Percentiles rank a stretch among this genome's conserved stretches.
These are phyloP conservation scores for Megaleporinus macrocephalus DNA, from an alignment of 2,113 vertebrate species.

Conservation along the genomic window DNA sequence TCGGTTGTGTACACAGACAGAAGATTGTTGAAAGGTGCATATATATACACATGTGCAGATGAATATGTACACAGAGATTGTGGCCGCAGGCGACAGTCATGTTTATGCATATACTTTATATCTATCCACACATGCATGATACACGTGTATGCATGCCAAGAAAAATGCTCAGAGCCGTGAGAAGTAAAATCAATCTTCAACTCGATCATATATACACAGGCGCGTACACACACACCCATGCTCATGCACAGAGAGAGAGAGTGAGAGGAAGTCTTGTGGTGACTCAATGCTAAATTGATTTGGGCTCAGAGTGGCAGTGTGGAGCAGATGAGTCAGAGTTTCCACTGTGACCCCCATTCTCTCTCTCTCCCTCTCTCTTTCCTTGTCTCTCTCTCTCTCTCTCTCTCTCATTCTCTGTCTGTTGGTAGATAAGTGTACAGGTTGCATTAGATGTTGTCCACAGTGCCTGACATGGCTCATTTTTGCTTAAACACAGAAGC, in stretches of 20 bases:
- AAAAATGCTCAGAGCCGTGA: constrained; percentile 11
- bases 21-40: neutral
- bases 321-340: constrained; percentile 75
- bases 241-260: constrained; percentile 60
- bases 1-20: neutral
- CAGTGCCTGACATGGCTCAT: constrained; percentile 5
- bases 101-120: neutral
- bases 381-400: constrained; percentile 26
- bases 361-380: constrained; percentile 53
- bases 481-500: constrained; percentile 16
- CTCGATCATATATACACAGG: constrained; percentile 47
- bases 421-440: constrained; percentile 35
- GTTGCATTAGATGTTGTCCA: constrained; percentile 32
- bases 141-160: constrained; percentile 9
- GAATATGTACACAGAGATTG: neutral
- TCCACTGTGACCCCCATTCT: constrained; percentile 72
- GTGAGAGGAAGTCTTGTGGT: constrained; percentile 73
- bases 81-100: neutral
- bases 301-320: constrained; percentile 72
- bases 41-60: neutral
- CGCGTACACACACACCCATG: constrained; percentile 40
- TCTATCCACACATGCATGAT: neutral
- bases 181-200: constrained; percentile 33
- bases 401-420: constrained; percentile 53
- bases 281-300: constrained; percentile 76